Conservation (phyloP, 2,113 vertebrate species). For the Bagarius yarrelli region DNA sequence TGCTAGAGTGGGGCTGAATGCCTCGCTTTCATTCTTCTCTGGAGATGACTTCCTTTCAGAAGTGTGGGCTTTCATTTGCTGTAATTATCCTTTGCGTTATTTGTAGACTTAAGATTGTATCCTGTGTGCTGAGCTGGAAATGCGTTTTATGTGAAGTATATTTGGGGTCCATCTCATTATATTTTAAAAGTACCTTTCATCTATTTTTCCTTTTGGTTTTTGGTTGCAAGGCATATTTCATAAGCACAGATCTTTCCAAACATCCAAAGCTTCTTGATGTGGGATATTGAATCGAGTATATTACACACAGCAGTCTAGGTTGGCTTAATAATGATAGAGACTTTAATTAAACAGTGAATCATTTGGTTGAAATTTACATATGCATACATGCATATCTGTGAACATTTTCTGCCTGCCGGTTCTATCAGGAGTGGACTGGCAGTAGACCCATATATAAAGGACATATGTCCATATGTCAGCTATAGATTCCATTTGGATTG, state of each 20-base stretch:
- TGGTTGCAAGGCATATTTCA: slow-evolving; percentile 20
- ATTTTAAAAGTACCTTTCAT: slow-evolving; percentile 48
- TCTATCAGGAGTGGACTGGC: slow-evolving; percentile 13
- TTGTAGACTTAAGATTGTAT: slow-evolving; percentile 47
- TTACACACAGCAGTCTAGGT: background rate
- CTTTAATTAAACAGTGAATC: background rate
- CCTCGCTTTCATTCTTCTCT: slow-evolving; percentile 52
- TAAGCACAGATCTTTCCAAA: slow-evolving; percentile 21
- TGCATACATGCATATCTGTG: background rate
- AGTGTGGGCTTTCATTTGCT: slow-evolving; percentile 51
- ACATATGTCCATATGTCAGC: slow-evolving; percentile 29
- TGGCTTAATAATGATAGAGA: background rate
- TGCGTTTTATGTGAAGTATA: slow-evolving; percentile 46
- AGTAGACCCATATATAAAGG: slow-evolving; percentile 5
- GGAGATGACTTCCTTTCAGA: slow-evolving; percentile 56
- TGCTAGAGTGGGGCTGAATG: slow-evolving; percentile 52
- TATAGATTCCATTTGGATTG: slow-evolving; percentile 20
- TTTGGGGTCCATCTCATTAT: slow-evolving; percentile 39
- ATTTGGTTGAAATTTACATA: background rate
- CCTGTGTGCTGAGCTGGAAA: slow-evolving; percentile 44
- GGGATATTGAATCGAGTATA: background rate
- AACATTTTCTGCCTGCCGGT: background rate
- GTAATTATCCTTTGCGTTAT: slow-evolving; percentile 49
- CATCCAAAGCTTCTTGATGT: slow-evolving; percentile 5
- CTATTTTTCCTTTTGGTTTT: slow-evolving; percentile 34